A percentile compares a stretch with the other conserved stretches of the same genome.
Evolutionary conservation across 1,140 invertebrate species (phyloP).

Genomic region (Pseudomyrmex cubaensis): DNA sequence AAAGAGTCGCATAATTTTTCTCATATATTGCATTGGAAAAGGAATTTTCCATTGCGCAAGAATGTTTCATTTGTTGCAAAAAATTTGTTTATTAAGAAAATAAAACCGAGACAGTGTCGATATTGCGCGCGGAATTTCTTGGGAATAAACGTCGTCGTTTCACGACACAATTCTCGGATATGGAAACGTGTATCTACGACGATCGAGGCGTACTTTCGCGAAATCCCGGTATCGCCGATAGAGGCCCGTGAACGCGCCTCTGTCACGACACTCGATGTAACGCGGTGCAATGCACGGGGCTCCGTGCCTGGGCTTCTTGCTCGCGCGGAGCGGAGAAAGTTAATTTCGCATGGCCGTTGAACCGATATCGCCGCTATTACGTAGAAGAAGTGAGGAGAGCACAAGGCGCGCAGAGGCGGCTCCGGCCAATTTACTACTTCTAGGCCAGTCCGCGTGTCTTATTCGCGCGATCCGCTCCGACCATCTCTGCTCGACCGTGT

Average conservation of each 20-base stretch:
- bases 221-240: constrained; percentile 28
- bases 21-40: too few relatives aligned
- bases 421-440: constrained; percentile 58
- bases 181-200: constrained; percentile 24
- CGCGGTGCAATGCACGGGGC: constrained; percentile 29
- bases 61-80: neutral
- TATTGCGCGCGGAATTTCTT: neutral
- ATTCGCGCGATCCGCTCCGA: constrained; percentile 7
- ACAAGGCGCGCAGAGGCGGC: constrained; percentile 61
- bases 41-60: neutral
- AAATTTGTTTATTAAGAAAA: neutral
- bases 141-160: too few relatives aligned
- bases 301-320: constrained; percentile 57
- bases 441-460: constrained; percentile 30
- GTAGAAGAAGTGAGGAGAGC: constrained; percentile 66
- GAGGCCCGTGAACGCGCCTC: constrained; percentile 34
- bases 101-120: neutral
- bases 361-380: constrained; percentile 79
- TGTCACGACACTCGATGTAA: constrained; percentile 44
- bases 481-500: neutral
- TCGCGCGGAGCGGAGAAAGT: constrained; percentile 78
- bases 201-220: constrained; percentile 25
- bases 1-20: too few relatives aligned
- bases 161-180: neutral
- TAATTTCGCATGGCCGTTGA: constrained; percentile 84